Percentiles rank a stretch among this genome's conserved stretches.
These are phyloP conservation scores for Tyrophagus putrescentiae DNA, from an alignment of 1,140 invertebrate genomes.

Conservation along the genomic window DNA sequence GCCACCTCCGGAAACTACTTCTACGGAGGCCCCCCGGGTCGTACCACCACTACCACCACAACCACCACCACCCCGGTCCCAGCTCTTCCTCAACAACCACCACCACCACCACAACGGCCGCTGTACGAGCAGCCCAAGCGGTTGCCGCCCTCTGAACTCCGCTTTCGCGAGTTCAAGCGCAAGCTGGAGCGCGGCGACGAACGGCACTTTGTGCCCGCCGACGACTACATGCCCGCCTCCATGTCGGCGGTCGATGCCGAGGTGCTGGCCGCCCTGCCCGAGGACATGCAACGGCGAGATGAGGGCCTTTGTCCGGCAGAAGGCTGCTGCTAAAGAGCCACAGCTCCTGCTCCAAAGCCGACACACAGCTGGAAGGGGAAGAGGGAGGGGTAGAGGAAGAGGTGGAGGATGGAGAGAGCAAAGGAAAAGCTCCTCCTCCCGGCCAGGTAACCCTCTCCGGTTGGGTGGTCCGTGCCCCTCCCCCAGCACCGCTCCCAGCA, in stretches of 20 bases:
- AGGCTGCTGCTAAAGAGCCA: too few relatives aligned
- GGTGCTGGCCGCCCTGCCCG: not conserved
- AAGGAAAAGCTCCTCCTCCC: too few relatives aligned
- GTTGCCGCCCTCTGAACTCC: not conserved
- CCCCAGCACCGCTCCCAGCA: too few relatives aligned
- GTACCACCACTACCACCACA: not conserved
- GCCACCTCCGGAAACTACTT: not conserved
- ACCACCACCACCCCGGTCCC: not conserved
- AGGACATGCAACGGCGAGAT: constrained; percentile 1
- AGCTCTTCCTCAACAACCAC: not conserved
- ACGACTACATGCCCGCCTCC: not conserved
- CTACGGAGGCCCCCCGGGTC: not conserved
- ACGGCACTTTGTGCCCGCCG: not conserved
- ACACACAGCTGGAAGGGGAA: too few relatives aligned
- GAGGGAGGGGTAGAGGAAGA: too few relatives aligned
- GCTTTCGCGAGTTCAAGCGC: not conserved
- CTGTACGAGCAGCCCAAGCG: too few relatives aligned
- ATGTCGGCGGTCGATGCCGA: not conserved
- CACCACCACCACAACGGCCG: not conserved
- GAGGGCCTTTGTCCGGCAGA: not conserved
- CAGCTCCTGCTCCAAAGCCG: too few relatives aligned
- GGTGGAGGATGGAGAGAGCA: too few relatives aligned
- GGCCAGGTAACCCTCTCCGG: too few relatives aligned
- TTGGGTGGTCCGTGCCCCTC: too few relatives aligned
- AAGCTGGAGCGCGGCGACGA: not conserved